phyloP scores from a whole-genome alignment of 2,888 invertebrate genomes.

The Hydraecia micacea region DNA sequence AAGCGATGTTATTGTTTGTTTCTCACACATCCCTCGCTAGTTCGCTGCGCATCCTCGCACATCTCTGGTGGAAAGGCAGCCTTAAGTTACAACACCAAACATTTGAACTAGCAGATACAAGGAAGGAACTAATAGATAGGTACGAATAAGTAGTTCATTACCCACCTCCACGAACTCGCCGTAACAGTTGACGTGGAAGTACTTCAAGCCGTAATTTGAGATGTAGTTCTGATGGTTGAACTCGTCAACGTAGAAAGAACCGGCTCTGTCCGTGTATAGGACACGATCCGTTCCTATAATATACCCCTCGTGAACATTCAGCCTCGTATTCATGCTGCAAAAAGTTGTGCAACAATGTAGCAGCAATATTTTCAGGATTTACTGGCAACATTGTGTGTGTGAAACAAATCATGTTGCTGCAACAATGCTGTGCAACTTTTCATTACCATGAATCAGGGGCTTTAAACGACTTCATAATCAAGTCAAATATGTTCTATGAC shows the following conservation, averaged over 20 bases:
- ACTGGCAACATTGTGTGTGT: neutral
- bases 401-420: neutral
- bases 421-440: neutral
- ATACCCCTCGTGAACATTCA: neutral
- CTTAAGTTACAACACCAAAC: neutral
- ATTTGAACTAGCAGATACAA: neutral
- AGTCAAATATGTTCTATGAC: no score
- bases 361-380: neutral
- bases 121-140: neutral
- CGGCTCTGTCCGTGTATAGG: constrained; percentile 73
- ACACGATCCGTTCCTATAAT: constrained; percentile 74
- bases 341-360: neutral
- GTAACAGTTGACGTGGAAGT: constrained; percentile 75
- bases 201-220: constrained; percentile 72
- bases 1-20: no score
- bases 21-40: no score
- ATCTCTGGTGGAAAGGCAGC: no score
- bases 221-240: constrained; percentile 81
- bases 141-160: neutral
- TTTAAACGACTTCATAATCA: neutral
- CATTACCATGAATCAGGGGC: neutral
- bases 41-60: no score
- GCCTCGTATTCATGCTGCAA: neutral
- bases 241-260: constrained; percentile 78
- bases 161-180: constrained; percentile 75